Evolutionary conservation across 2,888 invertebrate species (phyloP).

Genomic region (Charanyca ferruginea): DNA sequence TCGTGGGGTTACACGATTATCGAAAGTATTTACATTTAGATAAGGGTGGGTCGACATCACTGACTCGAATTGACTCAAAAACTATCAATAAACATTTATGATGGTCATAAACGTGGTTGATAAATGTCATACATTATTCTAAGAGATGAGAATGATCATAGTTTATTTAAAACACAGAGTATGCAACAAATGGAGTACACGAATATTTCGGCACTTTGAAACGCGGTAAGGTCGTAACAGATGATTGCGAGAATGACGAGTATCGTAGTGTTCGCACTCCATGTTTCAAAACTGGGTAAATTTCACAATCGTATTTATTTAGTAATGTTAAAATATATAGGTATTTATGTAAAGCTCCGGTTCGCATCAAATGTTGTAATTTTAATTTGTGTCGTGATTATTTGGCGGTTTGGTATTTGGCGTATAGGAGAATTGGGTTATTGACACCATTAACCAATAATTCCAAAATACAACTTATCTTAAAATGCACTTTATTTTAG

Average conservation of each 20-base stretch:
- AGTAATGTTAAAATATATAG: neutral
- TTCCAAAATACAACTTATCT: too few species aligned
- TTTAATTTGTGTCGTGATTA: conserved; percentile 8
- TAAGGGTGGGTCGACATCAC: conserved; percentile 72
- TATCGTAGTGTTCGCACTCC: neutral
- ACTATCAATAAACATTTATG: conserved; percentile 53
- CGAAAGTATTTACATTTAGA: conserved; percentile 75
- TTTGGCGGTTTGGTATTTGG: conserved; percentile 16
- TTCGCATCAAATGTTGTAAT: conserved; percentile 21
- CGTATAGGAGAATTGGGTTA: too few species aligned
- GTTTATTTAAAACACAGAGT: conserved; percentile 28
- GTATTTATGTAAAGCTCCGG: conserved; percentile 14
- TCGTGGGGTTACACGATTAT: conserved; percentile 73
- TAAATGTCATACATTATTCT: conserved; percentile 39
- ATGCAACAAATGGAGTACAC: conserved; percentile 15
- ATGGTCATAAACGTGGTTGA: conserved; percentile 44
- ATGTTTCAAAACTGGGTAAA: neutral
- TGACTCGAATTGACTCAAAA: conserved; percentile 66
- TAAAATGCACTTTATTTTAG: too few species aligned
- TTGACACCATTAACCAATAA: too few species aligned
- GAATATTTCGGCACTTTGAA: neutral
- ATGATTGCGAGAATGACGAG: neutral
- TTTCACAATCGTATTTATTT: neutral
- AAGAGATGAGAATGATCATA: conserved; percentile 36
- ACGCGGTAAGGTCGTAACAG: neutral